A percentile compares a stretch with the other conserved stretches of the same genome.
Evolutionary conservation across 2,888 invertebrate genomes (phyloP).

Genomic region (Lysandra coridon): DNA sequence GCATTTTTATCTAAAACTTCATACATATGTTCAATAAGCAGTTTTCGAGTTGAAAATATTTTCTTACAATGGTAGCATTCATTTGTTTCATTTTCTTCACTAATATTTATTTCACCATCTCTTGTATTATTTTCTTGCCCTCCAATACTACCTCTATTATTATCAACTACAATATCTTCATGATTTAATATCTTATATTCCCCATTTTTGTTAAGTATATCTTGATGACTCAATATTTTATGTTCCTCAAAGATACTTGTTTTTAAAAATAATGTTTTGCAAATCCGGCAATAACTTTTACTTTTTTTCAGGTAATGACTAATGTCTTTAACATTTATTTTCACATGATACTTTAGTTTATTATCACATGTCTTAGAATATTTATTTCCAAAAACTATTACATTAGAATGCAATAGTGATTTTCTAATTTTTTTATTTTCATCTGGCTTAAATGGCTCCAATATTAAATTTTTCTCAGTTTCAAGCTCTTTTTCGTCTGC

Average conservation of each 20-base stretch:
- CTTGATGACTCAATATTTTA: constrained; percentile 21
- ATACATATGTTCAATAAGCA: constrained; percentile 64
- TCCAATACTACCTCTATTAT: constrained; percentile 31
- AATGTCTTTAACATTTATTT: constrained; percentile 44
- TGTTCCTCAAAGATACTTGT: constrained; percentile 45
- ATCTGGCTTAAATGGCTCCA: background rate
- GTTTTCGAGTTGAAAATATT: constrained; percentile 51
- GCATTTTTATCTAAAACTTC: constrained; percentile 48
- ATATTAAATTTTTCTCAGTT: background rate
- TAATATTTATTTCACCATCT: constrained; percentile 32
- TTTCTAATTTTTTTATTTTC: background rate
- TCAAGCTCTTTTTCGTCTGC: background rate
- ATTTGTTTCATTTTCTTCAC: constrained; percentile 26
- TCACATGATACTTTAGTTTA: constrained; percentile 29
- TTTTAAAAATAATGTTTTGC: constrained; percentile 58
- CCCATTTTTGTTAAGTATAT: background rate
- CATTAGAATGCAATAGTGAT: constrained; percentile 43
- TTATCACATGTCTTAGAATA: constrained; percentile 42
- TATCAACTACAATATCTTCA: constrained; percentile 13
- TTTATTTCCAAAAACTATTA: constrained; percentile 58
- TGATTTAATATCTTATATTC: constrained; percentile 38
- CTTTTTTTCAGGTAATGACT: constrained; percentile 50
- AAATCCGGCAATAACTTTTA: constrained; percentile 56
- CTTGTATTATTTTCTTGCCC: constrained; percentile 35
- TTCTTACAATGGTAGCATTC: constrained; percentile 60